These are phyloP conservation scores for Hermaeophaga mercurialis DNA, from an alignment of 2,888 invertebrate genomes.

Conservation along the genomic window DNA sequence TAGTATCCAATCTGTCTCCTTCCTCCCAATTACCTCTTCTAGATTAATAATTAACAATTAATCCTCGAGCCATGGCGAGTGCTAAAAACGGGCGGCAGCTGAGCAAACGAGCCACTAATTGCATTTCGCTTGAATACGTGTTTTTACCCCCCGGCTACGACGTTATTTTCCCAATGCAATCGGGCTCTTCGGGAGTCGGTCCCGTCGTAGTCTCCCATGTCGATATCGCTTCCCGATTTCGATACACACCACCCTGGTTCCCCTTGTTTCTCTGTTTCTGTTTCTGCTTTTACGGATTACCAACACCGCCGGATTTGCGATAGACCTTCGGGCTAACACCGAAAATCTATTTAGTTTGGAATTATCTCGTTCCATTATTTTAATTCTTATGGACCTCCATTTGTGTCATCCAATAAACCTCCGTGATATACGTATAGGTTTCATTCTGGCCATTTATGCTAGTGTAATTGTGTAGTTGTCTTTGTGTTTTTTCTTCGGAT, in stretches of 20 bases:
- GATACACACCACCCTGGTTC: not conserved
- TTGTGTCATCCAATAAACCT: no score
- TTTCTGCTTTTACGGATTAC: constrained; percentile 15
- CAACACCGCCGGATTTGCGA: not conserved
- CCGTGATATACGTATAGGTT: no score
- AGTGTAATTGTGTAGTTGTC: no score
- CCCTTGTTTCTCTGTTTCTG: not conserved
- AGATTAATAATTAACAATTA: constrained; percentile 57
- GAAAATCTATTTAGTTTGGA: constrained; percentile 1
- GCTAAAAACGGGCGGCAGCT: constrained; percentile 52
- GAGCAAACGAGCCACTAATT: constrained; percentile 54
- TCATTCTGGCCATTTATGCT: no score
- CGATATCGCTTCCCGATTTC: constrained; percentile 7
- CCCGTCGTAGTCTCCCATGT: not conserved
- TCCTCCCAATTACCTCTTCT: constrained; percentile 52
- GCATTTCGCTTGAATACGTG: constrained; percentile 41
- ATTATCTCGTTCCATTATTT: not conserved
- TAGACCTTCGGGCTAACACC: not conserved
- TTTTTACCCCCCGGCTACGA: constrained; percentile 18
- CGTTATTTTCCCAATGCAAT: constrained; percentile 10
- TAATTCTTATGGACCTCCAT: no score
- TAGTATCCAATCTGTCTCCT: constrained; percentile 46
- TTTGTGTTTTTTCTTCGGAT: no score
- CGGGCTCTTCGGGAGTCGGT: constrained; percentile 1
- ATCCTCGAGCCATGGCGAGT: constrained; percentile 44